Percentiles rank a stretch among this genome's conserved stretches.
Evolutionary conservation across 2,113 vertebrate species (phyloP).

Genomic region (Xiphophorus maculatus): DNA sequence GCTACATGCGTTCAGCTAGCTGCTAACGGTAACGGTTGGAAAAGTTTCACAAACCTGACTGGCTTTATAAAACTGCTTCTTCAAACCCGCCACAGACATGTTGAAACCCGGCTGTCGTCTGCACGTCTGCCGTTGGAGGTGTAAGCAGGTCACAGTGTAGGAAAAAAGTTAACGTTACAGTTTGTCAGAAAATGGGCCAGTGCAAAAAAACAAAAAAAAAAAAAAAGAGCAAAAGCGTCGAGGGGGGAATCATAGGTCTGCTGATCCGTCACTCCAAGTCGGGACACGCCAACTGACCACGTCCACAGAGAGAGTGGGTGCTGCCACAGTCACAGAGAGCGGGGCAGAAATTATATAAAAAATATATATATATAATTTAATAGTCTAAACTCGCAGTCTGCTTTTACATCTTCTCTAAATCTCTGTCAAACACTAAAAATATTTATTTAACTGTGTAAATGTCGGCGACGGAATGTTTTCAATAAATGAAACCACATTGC

Average conservation of each 20-base stretch:
- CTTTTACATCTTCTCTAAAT: constrained; percentile 11
- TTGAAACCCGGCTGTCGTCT: constrained; percentile 62
- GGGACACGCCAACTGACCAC: constrained; percentile 74
- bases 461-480: not conserved
- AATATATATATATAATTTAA: not conserved
- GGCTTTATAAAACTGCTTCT: constrained; percentile 99
- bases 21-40: constrained; percentile 44
- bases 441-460: constrained; percentile 18
- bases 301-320: constrained; percentile 63
- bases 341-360: not conserved
- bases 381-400: not conserved
- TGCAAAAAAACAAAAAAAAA: not conserved
- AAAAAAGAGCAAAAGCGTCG: not conserved
- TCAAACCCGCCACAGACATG: constrained; percentile 97
- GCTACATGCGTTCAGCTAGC: constrained; percentile 69
- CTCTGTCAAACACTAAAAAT: constrained; percentile 6
- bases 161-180: constrained; percentile 28
- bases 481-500: constrained; percentile 22
- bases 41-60: constrained; percentile 89
- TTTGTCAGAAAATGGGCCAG: constrained; percentile 45
- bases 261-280: constrained; percentile 60
- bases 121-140: constrained; percentile 30
- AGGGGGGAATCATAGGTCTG: constrained; percentile 60
- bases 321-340: constrained; percentile 35
- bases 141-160: constrained; percentile 20